Evolutionary conservation across 2,113 vertebrate genomes (phyloP), one percentile per base, ranked within the genome.

Genomic region (Columba janthina): DNA sequence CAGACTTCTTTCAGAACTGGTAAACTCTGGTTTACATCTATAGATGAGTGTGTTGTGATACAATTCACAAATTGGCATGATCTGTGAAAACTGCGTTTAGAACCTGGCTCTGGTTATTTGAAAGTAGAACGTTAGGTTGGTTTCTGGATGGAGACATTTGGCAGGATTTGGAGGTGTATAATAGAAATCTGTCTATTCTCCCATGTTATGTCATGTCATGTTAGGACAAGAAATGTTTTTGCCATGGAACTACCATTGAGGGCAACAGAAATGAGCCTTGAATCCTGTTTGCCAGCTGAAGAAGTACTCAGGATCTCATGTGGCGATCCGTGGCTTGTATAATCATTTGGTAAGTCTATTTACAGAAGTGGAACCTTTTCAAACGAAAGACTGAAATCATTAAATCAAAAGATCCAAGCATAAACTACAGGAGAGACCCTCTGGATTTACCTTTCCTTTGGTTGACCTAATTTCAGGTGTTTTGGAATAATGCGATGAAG

Each of bases 401-500:
- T 90, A 60, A 80, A 69, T 86, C 57, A 73, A 61, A 83, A 90
- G 80, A 88, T 65, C 81, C 73, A 94, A 94, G 61, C 34, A 71
- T 70, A 85, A 94, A 89, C 54, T 57, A 90, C 75, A 85, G 85
- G 67, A 91, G 85, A 67, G 72, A 88, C 82, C 50, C 67, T 94
- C 89, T 94, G 93, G 73, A 62, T 90, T 92, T 93, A 28, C 74
- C 69, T 97, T 96, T 88, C 90, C 60, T 29, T 90, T 95, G 88
- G 75, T 67, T 95, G 91, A 94, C 91, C 82, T 71, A 85, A 62
- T 83, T 94, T 88, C 82, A 87, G 90, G 66, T 97, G 87, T 93
- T 97, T 97, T 90, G 85, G 92, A 95, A 97, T 94, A 96, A 85
- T 57, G 61, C 95, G 73, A 67, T 93, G 80, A 74, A 65, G 24